A percentile compares a stretch with the other conserved stretches of the same genome.
phyloP scores from a whole-genome alignment of 1,140 invertebrate genomes.

The Drosophila virilis region DNA sequence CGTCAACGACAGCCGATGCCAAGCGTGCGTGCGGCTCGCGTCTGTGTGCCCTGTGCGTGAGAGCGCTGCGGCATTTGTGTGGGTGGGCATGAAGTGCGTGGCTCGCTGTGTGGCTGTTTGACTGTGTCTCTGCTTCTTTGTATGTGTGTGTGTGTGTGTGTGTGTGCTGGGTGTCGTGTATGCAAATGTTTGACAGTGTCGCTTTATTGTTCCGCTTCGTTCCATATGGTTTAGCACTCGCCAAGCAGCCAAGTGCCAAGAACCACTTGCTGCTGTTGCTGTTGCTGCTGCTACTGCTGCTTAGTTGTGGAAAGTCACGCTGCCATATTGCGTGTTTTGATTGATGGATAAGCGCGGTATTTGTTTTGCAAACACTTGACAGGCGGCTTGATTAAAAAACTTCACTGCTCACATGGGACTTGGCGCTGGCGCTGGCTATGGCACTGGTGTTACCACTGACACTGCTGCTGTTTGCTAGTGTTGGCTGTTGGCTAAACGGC shows the following conservation, averaged over 20 bases:
- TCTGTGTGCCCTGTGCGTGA: constrained; percentile 1
- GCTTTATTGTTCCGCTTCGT: constrained; percentile 77
- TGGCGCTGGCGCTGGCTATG: constrained; percentile 10
- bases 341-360: constrained; percentile 83
- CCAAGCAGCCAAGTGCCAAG: constrained; percentile 25
- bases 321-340: constrained; percentile 83
- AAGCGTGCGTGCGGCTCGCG: not conserved
- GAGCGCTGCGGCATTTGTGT: constrained; percentile 2
- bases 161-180: constrained; percentile 55
- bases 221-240: constrained; percentile 62
- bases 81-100: constrained; percentile 7
- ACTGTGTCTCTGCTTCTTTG: too few relatives aligned
- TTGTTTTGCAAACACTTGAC: constrained; percentile 83
- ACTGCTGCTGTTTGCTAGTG: not conserved
- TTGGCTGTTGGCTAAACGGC: constrained; percentile 12
- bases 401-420: constrained; percentile 84
- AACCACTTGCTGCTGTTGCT: constrained; percentile 58
- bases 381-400: constrained; percentile 84
- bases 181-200: constrained; percentile 79
- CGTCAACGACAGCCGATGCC: not conserved
- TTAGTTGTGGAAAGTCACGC: constrained; percentile 79
- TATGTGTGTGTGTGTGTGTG: not conserved
- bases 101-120: not conserved
- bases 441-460: constrained; percentile 1
- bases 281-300: constrained; percentile 30